Percentiles rank a stretch among this genome's conserved stretches.
Conservation (phyloP, 2,797 vertebrate genomes). For the Crypturellus tataupa region DNA sequence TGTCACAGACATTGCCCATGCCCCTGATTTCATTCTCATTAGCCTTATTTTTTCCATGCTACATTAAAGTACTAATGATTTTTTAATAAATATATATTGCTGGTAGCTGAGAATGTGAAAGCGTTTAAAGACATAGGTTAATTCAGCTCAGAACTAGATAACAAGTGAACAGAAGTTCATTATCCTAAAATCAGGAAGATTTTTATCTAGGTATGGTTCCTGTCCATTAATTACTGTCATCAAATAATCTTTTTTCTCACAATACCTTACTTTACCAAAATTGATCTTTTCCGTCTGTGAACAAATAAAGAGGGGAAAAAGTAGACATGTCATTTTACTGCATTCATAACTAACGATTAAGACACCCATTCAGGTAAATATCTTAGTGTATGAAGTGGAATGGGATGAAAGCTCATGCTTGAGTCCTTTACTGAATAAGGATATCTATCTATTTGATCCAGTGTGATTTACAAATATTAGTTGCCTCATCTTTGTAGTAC, state of each 20-base stretch:
- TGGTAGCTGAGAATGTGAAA: background rate
- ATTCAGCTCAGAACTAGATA: background rate
- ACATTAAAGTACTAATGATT: background rate
- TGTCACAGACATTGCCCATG: background rate
- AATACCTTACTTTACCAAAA: background rate
- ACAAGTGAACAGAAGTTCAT: background rate
- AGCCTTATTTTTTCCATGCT: background rate
- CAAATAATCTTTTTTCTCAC: background rate
- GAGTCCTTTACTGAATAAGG: background rate
- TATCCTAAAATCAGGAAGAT: background rate
- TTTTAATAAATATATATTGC: background rate
- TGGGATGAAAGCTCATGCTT: background rate
- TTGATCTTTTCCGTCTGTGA: background rate
- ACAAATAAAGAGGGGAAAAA: background rate
- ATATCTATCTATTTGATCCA: background rate
- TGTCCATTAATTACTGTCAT: background rate
- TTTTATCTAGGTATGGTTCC: background rate
- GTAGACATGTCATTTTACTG: background rate
- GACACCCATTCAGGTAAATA: background rate
- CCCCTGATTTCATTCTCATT: background rate
- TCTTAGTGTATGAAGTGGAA: background rate
- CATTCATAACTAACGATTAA: background rate
- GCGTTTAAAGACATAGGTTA: background rate
- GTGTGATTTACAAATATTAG: background rate
- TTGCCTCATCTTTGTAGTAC: background rate